Base-by-base conservation (phyloP, 2,113 vertebrate species). In the Pipa parva region DNA sequence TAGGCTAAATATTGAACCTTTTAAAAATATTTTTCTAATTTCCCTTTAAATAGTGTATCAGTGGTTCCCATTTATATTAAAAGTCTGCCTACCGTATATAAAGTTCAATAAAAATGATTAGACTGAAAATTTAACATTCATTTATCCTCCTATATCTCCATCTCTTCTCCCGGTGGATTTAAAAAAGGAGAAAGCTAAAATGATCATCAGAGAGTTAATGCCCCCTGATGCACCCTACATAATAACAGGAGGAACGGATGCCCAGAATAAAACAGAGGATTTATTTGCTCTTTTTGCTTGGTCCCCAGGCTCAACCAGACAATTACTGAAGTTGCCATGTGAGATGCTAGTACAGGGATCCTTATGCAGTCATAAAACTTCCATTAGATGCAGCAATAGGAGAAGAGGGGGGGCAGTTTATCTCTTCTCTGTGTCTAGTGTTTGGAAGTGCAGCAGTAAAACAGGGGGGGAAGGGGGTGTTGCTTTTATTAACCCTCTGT, bases 351-450 rank as follows among this genome's bases (percentile, higher is more conserved):
- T 2, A 20, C 22, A 36, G 67, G 71, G 75, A 76, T 55, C 72
- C 72, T 73, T 64, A 58, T 79, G 71, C 65, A 71, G 61, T 71
- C 70, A 73, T 78, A 80, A 81, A 84, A 78, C 74, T 72, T 75
- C 4, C 50, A 76, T 80, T 75, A 78, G 75, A 75, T 72, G 48
- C 72, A 67, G 74, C 36, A 21, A 36, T 10, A 42, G 50, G 54
- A n/a, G n/a, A n/a, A n/a, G n/a, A n/a, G n/a, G 22, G 31, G 49
- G 60, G 27, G 25, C 27, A 7, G 68, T 25, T 67, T 39, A 57
- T 68, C 65, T 72, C 50, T 72, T 68, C 46, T 66, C 52, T 45
- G 42, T 5, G 24, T 2, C 55, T 52, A 22, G 45, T 29, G 22
- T 54, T 45, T 50, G 51, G 55, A 51, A 57, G 50, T 54, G 31